phyloP scores from a whole-genome alignment of 1,140 invertebrate species.

The Apis florea region DNA sequence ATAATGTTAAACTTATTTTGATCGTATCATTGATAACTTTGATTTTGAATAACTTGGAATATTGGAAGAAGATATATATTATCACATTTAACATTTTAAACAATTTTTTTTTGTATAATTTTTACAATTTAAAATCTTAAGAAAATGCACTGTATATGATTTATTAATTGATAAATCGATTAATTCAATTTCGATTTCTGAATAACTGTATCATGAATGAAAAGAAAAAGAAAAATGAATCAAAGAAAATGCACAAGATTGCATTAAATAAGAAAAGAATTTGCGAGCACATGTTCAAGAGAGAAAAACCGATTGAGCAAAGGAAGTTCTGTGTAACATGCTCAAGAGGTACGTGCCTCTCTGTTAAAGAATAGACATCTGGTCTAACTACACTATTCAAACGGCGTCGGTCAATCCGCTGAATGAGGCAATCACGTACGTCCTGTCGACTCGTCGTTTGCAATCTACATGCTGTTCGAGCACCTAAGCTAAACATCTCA shows the following conservation, averaged over 20 bases:
- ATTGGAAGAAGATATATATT: too few species aligned
- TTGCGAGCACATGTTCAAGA: background rate
- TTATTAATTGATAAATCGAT: background rate
- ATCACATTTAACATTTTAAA: too few species aligned
- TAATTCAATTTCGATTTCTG: too few species aligned
- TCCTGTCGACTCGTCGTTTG: conserved; percentile 71
- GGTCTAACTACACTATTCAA: conserved; percentile 76
- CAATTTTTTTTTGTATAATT: too few species aligned
- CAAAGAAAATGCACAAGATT: background rate
- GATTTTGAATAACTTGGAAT: background rate
- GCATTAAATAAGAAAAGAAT: background rate
- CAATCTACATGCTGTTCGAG: conserved; percentile 30
- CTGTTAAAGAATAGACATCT: conserved; percentile 57
- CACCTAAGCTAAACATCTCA: conserved; percentile 17
- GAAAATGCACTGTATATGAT: too few species aligned
- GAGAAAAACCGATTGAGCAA: background rate
- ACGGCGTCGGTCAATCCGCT: conserved; percentile 75
- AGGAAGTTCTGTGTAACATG: conserved; percentile 26
- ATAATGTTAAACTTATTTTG: too few species aligned
- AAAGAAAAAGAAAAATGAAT: too few species aligned
- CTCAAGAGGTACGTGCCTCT: conserved; percentile 41
- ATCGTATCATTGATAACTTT: too few species aligned
- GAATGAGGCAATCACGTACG: conserved; percentile 79
- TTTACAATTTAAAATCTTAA: too few species aligned
- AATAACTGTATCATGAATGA: background rate